phyloP scores from a whole-genome alignment of 2,797 vertebrate species.

The Muscicapa striata region DNA sequence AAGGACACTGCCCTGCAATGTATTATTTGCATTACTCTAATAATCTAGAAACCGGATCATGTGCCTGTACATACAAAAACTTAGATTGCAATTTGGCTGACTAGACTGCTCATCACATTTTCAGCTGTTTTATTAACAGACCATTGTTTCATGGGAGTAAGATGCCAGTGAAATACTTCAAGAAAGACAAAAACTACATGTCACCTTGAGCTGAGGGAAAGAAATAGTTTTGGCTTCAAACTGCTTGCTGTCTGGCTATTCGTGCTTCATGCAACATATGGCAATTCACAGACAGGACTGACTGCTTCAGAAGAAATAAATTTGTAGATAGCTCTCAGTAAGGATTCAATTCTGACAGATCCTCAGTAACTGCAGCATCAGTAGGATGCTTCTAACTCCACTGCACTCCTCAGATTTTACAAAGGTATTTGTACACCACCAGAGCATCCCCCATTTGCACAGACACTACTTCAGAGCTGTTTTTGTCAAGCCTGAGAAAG shows the following conservation, averaged over 20 bases:
- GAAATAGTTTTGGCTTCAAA: background rate
- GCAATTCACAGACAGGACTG: background rate
- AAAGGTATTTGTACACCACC: background rate
- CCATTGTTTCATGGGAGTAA: background rate
- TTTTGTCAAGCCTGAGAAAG: background rate
- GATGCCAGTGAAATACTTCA: background rate
- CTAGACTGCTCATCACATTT: background rate
- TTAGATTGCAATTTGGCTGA: background rate
- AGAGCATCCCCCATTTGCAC: background rate
- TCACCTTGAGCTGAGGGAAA: background rate
- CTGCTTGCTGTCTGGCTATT: background rate
- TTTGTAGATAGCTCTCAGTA: background rate
- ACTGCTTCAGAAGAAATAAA: background rate
- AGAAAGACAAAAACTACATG: background rate
- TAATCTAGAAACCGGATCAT: background rate
- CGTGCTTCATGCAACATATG: background rate
- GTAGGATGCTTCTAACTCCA: background rate
- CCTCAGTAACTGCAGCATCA: background rate
- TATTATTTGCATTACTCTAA: background rate
- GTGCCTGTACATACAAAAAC: background rate
- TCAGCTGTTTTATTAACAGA: background rate
- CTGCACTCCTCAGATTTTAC: background rate
- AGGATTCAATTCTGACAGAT: background rate
- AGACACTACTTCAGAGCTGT: background rate
- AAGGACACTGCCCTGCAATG: background rate